Conservation (phyloP, 2,888 invertebrate genomes). For the Calliphora vomitoria region DNA sequence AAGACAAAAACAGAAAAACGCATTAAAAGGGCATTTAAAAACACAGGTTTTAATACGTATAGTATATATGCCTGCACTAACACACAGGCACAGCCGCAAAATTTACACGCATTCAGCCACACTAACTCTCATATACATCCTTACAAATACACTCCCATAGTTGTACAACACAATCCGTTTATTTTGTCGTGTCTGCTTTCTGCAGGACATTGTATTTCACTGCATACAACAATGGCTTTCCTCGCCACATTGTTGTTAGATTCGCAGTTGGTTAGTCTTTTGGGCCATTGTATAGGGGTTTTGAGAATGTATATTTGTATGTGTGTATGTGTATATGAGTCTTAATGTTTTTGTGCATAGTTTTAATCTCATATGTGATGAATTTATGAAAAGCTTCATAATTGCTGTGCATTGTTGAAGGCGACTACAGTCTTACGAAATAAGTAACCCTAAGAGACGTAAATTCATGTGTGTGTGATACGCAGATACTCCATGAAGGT, state of each 20-base stretch:
- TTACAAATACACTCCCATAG: background rate
- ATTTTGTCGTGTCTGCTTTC: constrained; percentile 13
- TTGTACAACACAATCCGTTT: constrained; percentile 22
- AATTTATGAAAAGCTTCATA: constrained; percentile 66
- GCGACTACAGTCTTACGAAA: constrained; percentile 7
- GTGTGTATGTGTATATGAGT: constrained; percentile 16
- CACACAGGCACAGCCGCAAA: background rate
- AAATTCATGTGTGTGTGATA: background rate
- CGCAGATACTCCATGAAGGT: background rate
- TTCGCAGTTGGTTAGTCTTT: constrained; percentile 57
- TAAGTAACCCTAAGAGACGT: background rate
- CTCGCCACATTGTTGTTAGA: constrained; percentile 52
- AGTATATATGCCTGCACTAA: constrained; percentile 32
- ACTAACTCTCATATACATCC: background rate
- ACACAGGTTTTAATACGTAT: constrained; percentile 28
- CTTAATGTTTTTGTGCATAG: background rate
- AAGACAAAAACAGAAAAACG: constrained; percentile 40
- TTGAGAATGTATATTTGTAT: background rate
- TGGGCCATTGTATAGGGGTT: constrained; percentile 24
- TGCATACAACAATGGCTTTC: constrained; percentile 45
- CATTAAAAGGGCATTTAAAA: constrained; percentile 44
- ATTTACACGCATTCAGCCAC: constrained; percentile 35
- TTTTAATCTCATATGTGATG: constrained; percentile 60
- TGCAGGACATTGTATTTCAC: constrained; percentile 43
- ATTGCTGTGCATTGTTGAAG: constrained; percentile 36